A percentile compares a stretch with the other conserved stretches of the same genome.
phyloP scores from a whole-genome alignment of 2,888 invertebrate species.

The Conus canariensis region DNA sequence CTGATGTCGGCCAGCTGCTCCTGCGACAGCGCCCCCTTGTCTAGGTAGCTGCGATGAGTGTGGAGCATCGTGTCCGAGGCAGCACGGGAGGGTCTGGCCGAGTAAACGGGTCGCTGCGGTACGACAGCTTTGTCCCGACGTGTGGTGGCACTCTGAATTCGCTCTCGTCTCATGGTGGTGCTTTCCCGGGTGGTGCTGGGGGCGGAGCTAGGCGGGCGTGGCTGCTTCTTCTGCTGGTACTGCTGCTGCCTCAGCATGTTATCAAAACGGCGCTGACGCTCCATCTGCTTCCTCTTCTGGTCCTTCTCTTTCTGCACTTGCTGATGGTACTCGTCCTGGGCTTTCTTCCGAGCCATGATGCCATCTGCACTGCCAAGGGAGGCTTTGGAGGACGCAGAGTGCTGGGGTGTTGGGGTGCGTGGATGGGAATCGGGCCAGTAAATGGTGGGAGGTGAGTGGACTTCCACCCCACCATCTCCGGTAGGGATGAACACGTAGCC shows the following conservation, averaged over 20 bases:
- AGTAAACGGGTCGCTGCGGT: conserved; percentile 52
- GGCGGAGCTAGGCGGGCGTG: not conserved
- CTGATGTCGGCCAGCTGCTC: not conserved
- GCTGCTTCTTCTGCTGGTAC: conserved; percentile 18
- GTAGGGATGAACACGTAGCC: conserved; percentile 41
- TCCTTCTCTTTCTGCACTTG: conserved; percentile 32
- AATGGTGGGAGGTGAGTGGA: conserved; percentile 34
- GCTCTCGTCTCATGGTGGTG: conserved; percentile 46
- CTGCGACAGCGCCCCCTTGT: not conserved
- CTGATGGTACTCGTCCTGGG: conserved; percentile 1
- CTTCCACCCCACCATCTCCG: conserved; percentile 33
- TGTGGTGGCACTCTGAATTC: conserved; percentile 63
- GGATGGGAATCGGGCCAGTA: conserved; percentile 32
- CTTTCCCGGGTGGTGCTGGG: not conserved
- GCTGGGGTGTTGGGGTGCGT: conserved; percentile 32
- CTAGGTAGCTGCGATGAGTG: not conserved
- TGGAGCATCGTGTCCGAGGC: not conserved
- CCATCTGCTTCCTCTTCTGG: conserved; percentile 16
- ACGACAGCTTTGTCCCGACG: conserved; percentile 52
- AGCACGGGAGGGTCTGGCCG: conserved; percentile 6
- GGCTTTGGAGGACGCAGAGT: conserved; percentile 34
- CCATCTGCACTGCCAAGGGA: conserved; percentile 38
- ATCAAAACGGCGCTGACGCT: conserved; percentile 41
- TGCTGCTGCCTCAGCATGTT: conserved; percentile 34
- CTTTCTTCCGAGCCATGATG: not conserved